Conservation (phyloP, 2,888 invertebrate species). For the Fragum whitleyi region DNA sequence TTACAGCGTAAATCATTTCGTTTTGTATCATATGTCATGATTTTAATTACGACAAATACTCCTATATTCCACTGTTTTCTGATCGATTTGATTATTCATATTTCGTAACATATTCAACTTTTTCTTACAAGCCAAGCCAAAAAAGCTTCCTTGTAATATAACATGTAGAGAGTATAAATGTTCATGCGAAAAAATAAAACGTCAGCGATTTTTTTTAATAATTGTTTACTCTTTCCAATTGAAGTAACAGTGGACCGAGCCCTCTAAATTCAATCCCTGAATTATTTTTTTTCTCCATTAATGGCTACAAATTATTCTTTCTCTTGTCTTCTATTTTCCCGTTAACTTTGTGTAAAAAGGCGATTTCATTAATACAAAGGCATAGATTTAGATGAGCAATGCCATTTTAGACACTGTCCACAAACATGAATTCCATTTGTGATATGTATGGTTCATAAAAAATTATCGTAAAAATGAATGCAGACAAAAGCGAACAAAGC, state of each 20-base stretch:
- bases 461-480: not conserved
- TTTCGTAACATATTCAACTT: too few species aligned
- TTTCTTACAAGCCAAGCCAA: too few species aligned
- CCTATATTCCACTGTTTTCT: too few species aligned
- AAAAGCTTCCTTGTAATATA: not conserved
- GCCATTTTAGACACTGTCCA: not conserved
- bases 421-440: not conserved
- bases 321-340: too few species aligned
- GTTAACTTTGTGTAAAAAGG: too few species aligned
- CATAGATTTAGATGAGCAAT: not conserved
- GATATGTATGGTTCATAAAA: not conserved
- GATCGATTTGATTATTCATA: too few species aligned
- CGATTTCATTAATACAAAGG: too few species aligned
- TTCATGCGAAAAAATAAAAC: not conserved
- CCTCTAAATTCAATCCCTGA: not conserved
- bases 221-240: not conserved
- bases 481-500: constrained; percentile 17
- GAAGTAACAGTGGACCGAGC: not conserved
- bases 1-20: not conserved
- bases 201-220: not conserved
- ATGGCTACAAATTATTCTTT: too few species aligned
- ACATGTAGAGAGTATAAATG: not conserved
- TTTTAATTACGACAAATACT: too few species aligned
- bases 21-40: not conserved
- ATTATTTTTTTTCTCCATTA: too few species aligned